Conservation (phyloP, 2,888 invertebrate genomes). For the Ametastegia equiseti region DNA sequence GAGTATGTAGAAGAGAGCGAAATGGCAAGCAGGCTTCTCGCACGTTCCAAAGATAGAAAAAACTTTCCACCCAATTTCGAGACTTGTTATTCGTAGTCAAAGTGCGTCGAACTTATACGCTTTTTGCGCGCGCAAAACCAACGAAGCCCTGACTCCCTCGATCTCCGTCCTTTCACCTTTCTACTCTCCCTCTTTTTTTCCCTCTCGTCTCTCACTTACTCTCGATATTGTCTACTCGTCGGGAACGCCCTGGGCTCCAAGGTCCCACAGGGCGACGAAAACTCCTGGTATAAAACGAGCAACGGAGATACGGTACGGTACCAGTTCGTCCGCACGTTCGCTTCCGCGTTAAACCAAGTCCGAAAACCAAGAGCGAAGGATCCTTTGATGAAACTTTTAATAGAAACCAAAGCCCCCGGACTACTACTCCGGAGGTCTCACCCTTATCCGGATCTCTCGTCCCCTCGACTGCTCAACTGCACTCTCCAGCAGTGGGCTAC, state of each 20-base stretch:
- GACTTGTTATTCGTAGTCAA: slow-evolving; percentile 23
- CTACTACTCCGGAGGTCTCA: slow-evolving; percentile 56
- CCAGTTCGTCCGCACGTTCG: slow-evolving; percentile 14
- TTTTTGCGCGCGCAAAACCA: slow-evolving; percentile 22
- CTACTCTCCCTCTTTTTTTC: not conserved
- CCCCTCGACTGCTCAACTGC: slow-evolving; percentile 13
- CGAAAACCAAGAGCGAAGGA: not conserved
- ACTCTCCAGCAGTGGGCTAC: slow-evolving; percentile 12
- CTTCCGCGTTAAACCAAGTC: not conserved
- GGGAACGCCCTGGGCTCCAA: slow-evolving; percentile 19
- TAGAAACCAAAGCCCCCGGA: slow-evolving; percentile 57
- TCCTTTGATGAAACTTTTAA: slow-evolving; percentile 57
- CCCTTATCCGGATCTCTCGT: slow-evolving; percentile 55
- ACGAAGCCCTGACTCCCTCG: not conserved
- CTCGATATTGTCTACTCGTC: slow-evolving; percentile 20
- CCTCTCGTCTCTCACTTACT: not conserved
- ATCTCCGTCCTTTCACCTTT: not conserved
- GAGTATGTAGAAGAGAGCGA: not conserved
- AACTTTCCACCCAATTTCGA: not conserved
- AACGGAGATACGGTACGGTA: not conserved
- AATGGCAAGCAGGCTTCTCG: not conserved
- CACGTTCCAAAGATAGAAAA: not conserved
- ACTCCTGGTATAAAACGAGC: slow-evolving; percentile 38
- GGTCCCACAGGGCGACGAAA: slow-evolving; percentile 15
- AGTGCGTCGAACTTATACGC: slow-evolving; percentile 21